phyloP scores from a whole-genome alignment of 2,113 vertebrate species.

The Nothocercus nigrocapillus region DNA sequence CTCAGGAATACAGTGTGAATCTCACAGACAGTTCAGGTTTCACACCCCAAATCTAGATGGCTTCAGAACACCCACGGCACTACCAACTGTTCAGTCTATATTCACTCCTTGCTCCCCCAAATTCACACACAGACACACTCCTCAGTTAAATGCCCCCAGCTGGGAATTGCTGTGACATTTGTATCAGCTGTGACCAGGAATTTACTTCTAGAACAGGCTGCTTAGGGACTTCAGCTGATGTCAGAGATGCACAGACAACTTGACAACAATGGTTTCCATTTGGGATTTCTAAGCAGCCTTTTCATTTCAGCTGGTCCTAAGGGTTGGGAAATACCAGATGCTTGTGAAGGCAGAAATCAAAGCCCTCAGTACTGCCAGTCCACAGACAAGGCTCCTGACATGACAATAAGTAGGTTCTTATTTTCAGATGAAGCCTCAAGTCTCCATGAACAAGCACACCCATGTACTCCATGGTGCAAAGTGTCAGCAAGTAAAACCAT shows the following conservation, averaged over 20 bases:
- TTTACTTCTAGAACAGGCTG: background rate
- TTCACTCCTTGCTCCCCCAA: background rate
- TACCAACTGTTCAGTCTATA: background rate
- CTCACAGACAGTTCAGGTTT: background rate
- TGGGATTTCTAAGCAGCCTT: slow-evolving; percentile 16
- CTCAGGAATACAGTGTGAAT: background rate
- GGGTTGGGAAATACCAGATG: background rate
- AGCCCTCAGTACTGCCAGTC: background rate
- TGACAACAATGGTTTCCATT: slow-evolving; percentile 18
- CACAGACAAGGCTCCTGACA: background rate
- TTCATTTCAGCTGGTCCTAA: background rate
- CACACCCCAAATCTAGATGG: background rate
- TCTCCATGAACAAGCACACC: background rate
- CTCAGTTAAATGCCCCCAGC: background rate
- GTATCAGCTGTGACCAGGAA: slow-evolving; percentile 17
- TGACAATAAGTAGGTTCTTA: background rate
- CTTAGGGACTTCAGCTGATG: background rate
- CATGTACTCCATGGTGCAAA: background rate
- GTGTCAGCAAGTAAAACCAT: background rate
- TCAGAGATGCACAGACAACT: background rate
- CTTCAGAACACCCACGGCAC: background rate
- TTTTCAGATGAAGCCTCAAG: background rate
- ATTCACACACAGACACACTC: background rate
- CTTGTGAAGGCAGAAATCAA: slow-evolving; percentile 12
- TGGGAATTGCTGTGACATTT: slow-evolving; percentile 1